These are phyloP conservation scores for Kryptolebias ocellatus DNA, from an alignment of 2,797 vertebrate genomes.

Conservation along the genomic window DNA sequence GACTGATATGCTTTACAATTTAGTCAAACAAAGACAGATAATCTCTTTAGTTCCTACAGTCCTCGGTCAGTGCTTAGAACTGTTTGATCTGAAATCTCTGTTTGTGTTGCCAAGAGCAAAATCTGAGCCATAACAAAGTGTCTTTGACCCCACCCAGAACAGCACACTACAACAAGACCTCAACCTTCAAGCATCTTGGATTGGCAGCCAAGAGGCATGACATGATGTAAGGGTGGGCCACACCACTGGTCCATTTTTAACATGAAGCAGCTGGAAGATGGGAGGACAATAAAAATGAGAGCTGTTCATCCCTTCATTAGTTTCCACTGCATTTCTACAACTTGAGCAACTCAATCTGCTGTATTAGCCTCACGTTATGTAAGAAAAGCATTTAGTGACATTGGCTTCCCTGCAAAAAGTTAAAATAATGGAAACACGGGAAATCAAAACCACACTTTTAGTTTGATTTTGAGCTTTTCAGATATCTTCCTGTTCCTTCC, in stretches of 20 bases:
- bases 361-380: too few relatives aligned
- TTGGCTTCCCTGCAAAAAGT: too few relatives aligned
- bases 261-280: not conserved
- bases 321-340: conserved; percentile 5
- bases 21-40: too few relatives aligned
- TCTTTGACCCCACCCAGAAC: conserved; percentile 41
- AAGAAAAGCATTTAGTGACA: too few relatives aligned
- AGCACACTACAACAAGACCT: conserved; percentile 21
- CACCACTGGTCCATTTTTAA: conserved; percentile 26
- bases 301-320: not conserved
- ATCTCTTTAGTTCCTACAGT: too few relatives aligned
- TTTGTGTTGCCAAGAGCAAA: conserved; percentile 1
- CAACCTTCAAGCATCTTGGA: conserved; percentile 10
- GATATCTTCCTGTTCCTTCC: too few relatives aligned
- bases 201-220: conserved; percentile 28
- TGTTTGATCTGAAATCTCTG: not conserved
- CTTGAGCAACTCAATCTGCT: too few relatives aligned
- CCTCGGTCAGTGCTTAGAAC: not conserved
- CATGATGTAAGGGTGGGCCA: conserved; percentile 38
- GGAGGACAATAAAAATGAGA: conserved; percentile 14
- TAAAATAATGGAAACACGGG: too few relatives aligned
- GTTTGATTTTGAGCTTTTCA: too few relatives aligned
- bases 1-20: too few relatives aligned
- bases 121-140: conserved; percentile 18
- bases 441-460: too few relatives aligned